Evolutionary conservation across 2,888 invertebrate species (phyloP).

Genomic region (Exephanes ischioxanthus): DNA sequence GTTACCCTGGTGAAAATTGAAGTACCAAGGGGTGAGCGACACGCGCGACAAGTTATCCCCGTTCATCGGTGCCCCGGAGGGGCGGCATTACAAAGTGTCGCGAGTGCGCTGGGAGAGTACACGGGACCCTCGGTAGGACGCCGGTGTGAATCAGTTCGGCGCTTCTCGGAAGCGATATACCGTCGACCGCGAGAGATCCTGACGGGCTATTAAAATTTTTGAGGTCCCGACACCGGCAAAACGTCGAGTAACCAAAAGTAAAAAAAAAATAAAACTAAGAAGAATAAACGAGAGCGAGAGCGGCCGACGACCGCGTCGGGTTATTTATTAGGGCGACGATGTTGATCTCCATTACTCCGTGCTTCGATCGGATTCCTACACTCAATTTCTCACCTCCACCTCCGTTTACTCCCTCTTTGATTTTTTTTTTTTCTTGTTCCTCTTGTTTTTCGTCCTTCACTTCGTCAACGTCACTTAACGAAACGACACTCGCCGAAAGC

Average conservation of each 20-base stretch:
- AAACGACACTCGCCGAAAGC: neutral
- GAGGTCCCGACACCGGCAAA: slow-evolving; percentile 23
- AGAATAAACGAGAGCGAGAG: slow-evolving; percentile 24
- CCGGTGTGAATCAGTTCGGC: slow-evolving; percentile 62
- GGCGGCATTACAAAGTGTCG: slow-evolving; percentile 44
- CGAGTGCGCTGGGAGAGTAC: neutral
- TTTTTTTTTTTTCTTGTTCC: neutral
- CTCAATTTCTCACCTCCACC: slow-evolving; percentile 21
- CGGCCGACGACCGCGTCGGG: slow-evolving; percentile 29
- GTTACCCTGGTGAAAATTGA: slow-evolving; percentile 49
- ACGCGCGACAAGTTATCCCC: slow-evolving; percentile 61
- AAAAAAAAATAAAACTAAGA: slow-evolving; percentile 20
- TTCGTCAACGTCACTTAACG: slow-evolving; percentile 10
- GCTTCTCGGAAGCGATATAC: slow-evolving; percentile 64
- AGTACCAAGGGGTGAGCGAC: slow-evolving; percentile 52
- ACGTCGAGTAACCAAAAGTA: slow-evolving; percentile 26
- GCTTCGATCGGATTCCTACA: slow-evolving; percentile 55
- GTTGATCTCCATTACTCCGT: slow-evolving; percentile 59
- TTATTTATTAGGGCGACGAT: slow-evolving; percentile 68
- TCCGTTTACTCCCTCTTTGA: neutral
- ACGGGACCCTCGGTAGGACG: slow-evolving; percentile 8
- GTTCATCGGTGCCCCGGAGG: slow-evolving; percentile 28
- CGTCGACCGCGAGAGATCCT: slow-evolving; percentile 41
- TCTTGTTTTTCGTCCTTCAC: neutral
- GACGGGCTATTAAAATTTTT: slow-evolving; percentile 66